Evolutionary conservation across 2,113 vertebrate genomes (phyloP).

Genomic region (Spheniscus mendiculus): DNA sequence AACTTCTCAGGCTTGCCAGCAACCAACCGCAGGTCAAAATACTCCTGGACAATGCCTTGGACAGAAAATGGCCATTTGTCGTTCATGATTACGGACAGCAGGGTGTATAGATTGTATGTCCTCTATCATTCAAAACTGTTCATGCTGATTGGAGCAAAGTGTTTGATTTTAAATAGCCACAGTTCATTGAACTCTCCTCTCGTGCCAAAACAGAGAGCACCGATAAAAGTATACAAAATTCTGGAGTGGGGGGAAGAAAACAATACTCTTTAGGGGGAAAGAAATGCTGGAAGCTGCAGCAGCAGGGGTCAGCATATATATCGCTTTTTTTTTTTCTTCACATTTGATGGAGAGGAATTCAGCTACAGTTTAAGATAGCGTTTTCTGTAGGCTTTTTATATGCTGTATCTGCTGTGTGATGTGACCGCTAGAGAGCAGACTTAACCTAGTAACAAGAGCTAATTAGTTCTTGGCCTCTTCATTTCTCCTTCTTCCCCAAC

Average conservation of each 20-base stretch:
- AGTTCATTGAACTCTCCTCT: neutral
- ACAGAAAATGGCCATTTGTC: neutral
- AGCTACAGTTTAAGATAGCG: fast-evolving
- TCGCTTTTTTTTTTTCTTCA: neutral
- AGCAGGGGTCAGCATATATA: neutral
- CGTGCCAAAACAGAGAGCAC: neutral
- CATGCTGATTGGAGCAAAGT: neutral
- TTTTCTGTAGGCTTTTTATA: neutral
- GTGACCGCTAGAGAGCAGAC: slow-evolving; percentile 77
- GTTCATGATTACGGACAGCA: neutral
- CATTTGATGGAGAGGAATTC: neutral
- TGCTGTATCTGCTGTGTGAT: neutral
- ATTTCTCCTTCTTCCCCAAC: neutral
- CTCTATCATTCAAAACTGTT: neutral
- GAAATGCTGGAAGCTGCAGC: neutral
- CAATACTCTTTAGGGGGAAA: neutral
- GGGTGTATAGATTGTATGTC: fast-evolving
- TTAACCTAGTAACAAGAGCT: slow-evolving; percentile 56
- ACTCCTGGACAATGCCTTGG: fast-evolving
- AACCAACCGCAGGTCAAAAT: neutral
- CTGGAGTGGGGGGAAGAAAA: neutral
- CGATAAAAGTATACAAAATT: neutral
- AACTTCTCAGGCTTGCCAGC: neutral
- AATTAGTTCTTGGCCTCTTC: slow-evolving; percentile 52
- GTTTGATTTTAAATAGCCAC: neutral